Evolutionary conservation across 2,113 vertebrate genomes (phyloP).

Genomic region (Brienomyrus longianalis): DNA sequence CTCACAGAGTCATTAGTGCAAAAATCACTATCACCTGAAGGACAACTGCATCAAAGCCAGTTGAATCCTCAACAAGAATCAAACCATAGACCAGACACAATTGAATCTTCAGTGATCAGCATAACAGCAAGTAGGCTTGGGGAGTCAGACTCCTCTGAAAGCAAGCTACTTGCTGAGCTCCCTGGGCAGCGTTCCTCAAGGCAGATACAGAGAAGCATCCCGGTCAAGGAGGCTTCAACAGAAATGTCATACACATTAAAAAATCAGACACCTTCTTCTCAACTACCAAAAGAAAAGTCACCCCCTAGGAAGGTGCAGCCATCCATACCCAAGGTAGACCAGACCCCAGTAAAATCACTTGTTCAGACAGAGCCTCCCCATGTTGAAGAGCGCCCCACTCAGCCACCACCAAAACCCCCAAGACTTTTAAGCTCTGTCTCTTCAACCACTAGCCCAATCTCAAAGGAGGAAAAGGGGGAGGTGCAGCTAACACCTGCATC

Average conservation of each 20-base stretch:
- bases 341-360: conserved; percentile 56
- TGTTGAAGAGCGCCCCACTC: conserved; percentile 42
- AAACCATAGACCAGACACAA: conserved; percentile 13
- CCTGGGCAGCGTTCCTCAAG: conserved; percentile 53
- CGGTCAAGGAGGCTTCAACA: conserved; percentile 50
- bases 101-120: conserved; percentile 37
- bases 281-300: conserved; percentile 46
- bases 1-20: background rate
- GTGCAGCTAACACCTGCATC: conserved; percentile 31
- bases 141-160: conserved; percentile 46
- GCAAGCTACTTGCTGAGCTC: conserved; percentile 57
- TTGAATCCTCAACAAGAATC: conserved; percentile 18
- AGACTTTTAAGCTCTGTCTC: conserved; percentile 33
- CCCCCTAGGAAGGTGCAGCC: conserved; percentile 52
- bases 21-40: conserved; percentile 31
- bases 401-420: conserved; percentile 41
- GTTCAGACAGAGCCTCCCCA: conserved; percentile 44
- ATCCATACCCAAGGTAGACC: conserved; percentile 51
- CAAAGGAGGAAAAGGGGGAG: conserved; percentile 55
- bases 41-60: conserved; percentile 24
- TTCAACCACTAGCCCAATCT: conserved; percentile 23
- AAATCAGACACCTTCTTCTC: conserved; percentile 26
- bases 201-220: conserved; percentile 45
- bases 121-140: conserved; percentile 31
- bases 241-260: conserved; percentile 36